Base-by-base conservation (phyloP, 2,113 vertebrate species). In the Miniopterus natalensis region DNA sequence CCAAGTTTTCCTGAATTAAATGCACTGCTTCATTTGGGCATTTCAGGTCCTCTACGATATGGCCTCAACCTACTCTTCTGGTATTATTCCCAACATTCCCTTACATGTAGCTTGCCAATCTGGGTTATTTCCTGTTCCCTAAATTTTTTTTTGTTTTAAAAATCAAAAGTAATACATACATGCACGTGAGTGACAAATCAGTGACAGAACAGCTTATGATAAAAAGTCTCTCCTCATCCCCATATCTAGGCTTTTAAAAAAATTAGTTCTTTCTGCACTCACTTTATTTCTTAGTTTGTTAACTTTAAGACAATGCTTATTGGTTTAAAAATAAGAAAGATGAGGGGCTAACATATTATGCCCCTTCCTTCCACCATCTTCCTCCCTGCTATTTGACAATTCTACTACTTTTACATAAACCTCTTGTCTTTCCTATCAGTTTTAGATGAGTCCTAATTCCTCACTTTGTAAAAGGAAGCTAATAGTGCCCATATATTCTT, bases 301-400 rank as follows among this genome's bases (percentile, higher is more conserved):
- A 96, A 90, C 31, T 47, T 90, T 78, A 93, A 17, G 23, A 94
- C n/a, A 94, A 95, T 65, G 73, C n/a, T 53, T 87, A 81, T 29
- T 57, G 10, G 88, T 75, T 84, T 93, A 80, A 93, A 94, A 92
- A 42, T 61, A 87, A 61, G 75, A 87, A 51, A 83, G n/a, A 87
- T 42, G 65, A 90, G 66, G 47, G 45, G 59, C 59, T 88, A 63
- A 88, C 25, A 88, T 20, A 85, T 81, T 83, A 84, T 80, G 25
- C 25, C 3, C 12, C 13, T 85, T 61, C 31, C 31, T 77, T 71
- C 53, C n/a, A 86, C 36, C 20, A 93, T 68, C 86, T 75, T 87
- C 49, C 17, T 94, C 57, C 23, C 27, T 4, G 68, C 17, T 90
- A 59, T 87, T 87, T 55, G 70, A 40, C 66, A 90, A 77, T 78